Percentiles rank a stretch among this genome's conserved stretches.
These are phyloP conservation scores for Anolis carolinensis DNA, from an alignment of 2,113 vertebrate species.

Conservation along the genomic window DNA sequence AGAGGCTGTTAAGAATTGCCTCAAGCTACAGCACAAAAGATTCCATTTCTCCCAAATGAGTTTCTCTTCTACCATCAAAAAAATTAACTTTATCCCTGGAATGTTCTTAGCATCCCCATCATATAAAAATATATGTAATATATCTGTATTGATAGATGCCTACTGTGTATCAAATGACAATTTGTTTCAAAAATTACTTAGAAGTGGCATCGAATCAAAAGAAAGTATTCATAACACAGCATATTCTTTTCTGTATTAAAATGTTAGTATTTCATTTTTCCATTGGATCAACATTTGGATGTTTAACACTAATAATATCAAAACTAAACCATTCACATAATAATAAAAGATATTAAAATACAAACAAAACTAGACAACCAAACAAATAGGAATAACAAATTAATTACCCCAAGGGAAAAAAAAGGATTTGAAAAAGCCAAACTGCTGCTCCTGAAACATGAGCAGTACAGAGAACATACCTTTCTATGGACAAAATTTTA, in stretches of 20 bases:
- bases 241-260: neutral
- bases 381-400: too few relatives aligned
- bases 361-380: too few relatives aligned
- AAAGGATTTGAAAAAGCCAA: neutral
- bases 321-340: neutral
- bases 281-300: neutral
- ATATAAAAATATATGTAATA: constrained; percentile 36
- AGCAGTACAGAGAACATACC: neutral
- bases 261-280: neutral
- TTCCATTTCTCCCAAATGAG: constrained; percentile 53
- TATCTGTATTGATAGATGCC: neutral
- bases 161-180: neutral
- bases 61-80: constrained; percentile 30
- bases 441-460: neutral
- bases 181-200: neutral
- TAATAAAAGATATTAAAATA: too few relatives aligned
- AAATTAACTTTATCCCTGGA: constrained; percentile 21
- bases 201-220: neutral
- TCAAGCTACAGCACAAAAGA: constrained; percentile 43
- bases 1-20: constrained; percentile 46
- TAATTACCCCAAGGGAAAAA: neutral
- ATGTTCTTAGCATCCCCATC: neutral
- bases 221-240: neutral
- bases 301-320: neutral
- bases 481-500: neutral